Evolutionary conservation across 2,113 vertebrate species (phyloP).

Genomic region (Spea multiplicata): DNA sequence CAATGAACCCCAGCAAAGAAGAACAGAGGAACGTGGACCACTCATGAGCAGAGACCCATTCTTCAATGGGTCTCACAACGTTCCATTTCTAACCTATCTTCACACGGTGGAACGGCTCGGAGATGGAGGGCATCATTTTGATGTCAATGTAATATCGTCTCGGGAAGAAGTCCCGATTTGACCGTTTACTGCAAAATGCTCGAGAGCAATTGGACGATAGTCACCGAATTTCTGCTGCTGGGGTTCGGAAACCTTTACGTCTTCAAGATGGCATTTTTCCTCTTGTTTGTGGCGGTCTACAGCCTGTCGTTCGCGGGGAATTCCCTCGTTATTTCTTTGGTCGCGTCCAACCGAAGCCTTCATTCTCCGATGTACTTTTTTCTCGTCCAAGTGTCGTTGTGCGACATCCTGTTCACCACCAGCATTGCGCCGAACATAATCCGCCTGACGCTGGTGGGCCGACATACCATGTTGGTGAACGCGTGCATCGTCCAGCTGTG

Average conservation of each 20-base stretch:
- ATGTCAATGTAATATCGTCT: no score
- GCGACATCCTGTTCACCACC: conserved; percentile 49
- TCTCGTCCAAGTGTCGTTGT: conserved; percentile 47
- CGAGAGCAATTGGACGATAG: conserved; percentile 40
- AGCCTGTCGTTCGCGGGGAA: conserved; percentile 50
- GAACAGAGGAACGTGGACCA: no score
- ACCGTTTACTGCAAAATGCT: not conserved
- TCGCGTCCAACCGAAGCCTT: conserved; percentile 34
- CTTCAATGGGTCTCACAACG: no score
- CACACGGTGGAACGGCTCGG: no score
- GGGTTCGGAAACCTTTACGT: conserved; percentile 49
- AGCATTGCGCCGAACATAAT: conserved; percentile 51
- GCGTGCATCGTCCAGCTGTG: conserved; percentile 46
- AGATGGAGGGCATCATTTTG: no score
- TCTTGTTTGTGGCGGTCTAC: conserved; percentile 51
- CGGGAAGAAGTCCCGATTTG: no score
- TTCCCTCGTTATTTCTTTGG: conserved; percentile 44
- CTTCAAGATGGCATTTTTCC: conserved; percentile 45
- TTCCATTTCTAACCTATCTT: no score
- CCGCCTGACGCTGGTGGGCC: conserved; percentile 33
- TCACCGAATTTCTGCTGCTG: conserved; percentile 50
- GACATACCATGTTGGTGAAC: conserved; percentile 39
- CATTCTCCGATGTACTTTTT: conserved; percentile 54
- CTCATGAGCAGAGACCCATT: no score
- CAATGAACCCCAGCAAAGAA: no score